A percentile compares a stretch with the other conserved stretches of the same genome.
phyloP scores from a whole-genome alignment of 2,113 vertebrate genomes.

The Polypterus bichir region DNA sequence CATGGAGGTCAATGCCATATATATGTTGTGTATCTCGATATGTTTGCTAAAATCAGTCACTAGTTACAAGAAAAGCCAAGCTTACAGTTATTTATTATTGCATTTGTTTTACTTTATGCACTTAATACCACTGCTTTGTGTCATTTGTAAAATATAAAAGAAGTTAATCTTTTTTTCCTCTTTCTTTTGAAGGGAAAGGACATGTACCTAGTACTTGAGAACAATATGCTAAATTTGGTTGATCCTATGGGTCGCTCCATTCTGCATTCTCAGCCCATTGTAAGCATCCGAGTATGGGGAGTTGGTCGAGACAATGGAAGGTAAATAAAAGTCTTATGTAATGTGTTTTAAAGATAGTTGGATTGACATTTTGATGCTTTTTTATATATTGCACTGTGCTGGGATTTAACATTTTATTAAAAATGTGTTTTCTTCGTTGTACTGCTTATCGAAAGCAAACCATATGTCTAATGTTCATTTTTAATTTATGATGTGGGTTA shows the following conservation, averaged over 20 bases:
- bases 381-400: not conserved
- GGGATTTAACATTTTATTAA: not conserved
- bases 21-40: too few species aligned
- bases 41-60: too few species aligned
- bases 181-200: slow-evolving; percentile 65
- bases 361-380: not conserved
- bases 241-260: slow-evolving; percentile 81
- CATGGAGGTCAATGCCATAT: too few species aligned
- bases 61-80: too few species aligned
- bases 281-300: slow-evolving; percentile 92
- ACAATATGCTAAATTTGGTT: slow-evolving; percentile 78
- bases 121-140: not conserved
- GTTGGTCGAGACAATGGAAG: slow-evolving; percentile 90
- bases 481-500: too few species aligned
- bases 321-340: slow-evolving; percentile 45
- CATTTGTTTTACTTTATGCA: too few species aligned
- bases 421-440: too few species aligned
- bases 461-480: too few species aligned
- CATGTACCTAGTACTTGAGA: slow-evolving; percentile 87
- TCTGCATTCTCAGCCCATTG: slow-evolving; percentile 87
- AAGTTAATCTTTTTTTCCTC: not conserved
- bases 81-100: too few species aligned
- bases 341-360: not conserved
- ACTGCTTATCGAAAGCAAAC: too few species aligned
- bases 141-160: not conserved